A percentile compares a stretch with the other conserved stretches of the same genome.
Evolutionary conservation across 2,797 vertebrate genomes (phyloP).

Genomic region (Lepilemur septentrionalis): DNA sequence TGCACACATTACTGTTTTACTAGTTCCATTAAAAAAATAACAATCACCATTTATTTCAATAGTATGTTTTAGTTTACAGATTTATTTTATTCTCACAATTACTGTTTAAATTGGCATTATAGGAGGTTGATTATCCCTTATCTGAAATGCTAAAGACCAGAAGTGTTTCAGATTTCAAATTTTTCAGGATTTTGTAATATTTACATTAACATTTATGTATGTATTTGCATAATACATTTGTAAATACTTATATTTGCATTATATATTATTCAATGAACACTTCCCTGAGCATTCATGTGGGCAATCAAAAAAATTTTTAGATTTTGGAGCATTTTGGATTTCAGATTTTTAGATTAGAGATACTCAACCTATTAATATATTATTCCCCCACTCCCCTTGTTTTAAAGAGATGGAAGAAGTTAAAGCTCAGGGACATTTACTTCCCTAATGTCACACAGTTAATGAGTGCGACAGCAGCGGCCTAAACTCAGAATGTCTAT

Average conservation of each 20-base stretch:
- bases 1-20: background rate
- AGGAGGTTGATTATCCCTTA: background rate
- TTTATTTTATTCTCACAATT: background rate
- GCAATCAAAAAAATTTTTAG: background rate
- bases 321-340: background rate
- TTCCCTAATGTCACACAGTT: background rate
- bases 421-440: background rate
- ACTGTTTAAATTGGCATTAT: background rate
- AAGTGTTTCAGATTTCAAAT: background rate
- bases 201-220: too few relatives aligned
- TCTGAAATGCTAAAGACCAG: background rate
- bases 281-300: background rate
- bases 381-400: background rate
- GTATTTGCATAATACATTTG: background rate
- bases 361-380: background rate
- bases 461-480: background rate
- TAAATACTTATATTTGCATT: background rate
- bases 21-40: background rate
- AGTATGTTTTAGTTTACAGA: background rate
- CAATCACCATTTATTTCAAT: slow-evolving; percentile 1
- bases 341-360: background rate
- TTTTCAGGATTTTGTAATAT: background rate
- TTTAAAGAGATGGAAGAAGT: background rate
- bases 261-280: background rate
- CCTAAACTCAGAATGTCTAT: background rate